A percentile compares a stretch with the other conserved stretches of the same genome.
Conservation (phyloP, 2,113 vertebrate genomes). For the Sander vitreus region DNA sequence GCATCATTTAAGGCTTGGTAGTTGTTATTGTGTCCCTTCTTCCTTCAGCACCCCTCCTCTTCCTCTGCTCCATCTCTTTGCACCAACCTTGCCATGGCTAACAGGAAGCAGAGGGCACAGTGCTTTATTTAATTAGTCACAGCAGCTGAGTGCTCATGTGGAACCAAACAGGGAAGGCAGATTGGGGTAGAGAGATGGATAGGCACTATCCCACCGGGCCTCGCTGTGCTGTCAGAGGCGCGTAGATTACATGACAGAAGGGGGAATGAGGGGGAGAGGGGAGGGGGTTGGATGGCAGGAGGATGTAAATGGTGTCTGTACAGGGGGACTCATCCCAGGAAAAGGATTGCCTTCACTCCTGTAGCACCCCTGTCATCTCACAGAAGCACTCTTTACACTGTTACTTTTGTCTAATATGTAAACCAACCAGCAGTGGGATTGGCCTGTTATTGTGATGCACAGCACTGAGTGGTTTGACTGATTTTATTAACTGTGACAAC, state of each 20-base stretch:
- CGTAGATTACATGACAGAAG: constrained; percentile 77
- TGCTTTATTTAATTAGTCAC: constrained; percentile 83
- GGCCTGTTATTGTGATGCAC: constrained; percentile 52
- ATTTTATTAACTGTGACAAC: constrained; percentile 71
- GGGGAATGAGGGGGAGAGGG: constrained; percentile 36
- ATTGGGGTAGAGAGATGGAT: constrained; percentile 79
- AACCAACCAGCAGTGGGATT: constrained; percentile 31
- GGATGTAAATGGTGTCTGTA: constrained; percentile 66
- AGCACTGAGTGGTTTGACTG: constrained; percentile 38
- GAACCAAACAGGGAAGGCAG: constrained; percentile 78
- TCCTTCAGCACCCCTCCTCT: constrained; percentile 28
- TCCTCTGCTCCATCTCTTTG: constrained; percentile 56
- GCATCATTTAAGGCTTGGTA: constrained; percentile 40
- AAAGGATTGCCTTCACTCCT: constrained; percentile 49
- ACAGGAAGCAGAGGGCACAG: constrained; percentile 80
- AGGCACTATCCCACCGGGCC: constrained; percentile 77
- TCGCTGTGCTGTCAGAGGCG: constrained; percentile 75
- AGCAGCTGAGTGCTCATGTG: constrained; percentile 81
- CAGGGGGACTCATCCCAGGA: constrained; percentile 55
- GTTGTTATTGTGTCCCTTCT: constrained; percentile 44
- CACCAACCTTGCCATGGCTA: constrained; percentile 78
- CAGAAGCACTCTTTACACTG: constrained; percentile 24
- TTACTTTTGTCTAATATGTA: constrained; percentile 54
- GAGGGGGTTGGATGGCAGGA: constrained; percentile 39
- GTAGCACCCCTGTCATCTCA: constrained; percentile 21